Base-by-base conservation (phyloP, 2,113 vertebrate species). In the Phylloscopus trochiloides region DNA sequence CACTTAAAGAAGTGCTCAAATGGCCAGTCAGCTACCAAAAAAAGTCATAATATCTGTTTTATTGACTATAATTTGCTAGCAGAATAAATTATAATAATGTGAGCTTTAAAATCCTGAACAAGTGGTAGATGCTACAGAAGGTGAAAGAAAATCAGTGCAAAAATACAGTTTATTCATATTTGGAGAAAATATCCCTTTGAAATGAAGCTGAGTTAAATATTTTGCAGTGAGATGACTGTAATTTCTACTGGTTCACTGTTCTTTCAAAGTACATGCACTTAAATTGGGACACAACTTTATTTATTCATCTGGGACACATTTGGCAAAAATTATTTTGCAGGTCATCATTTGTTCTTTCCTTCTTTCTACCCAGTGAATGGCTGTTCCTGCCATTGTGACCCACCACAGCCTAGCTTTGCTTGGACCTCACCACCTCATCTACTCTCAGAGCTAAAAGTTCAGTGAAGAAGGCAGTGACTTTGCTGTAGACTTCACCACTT, bases 1-100 rank as follows among this genome's bases (percentile, higher is more conserved):
- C 34, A 80, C 88, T 74, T 51, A 86, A 96, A 80, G 22, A 86
- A 82, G 94, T 82, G 6, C 62, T 96, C 75, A 96, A 95, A 96
- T 94, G 45, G 63, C 18, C 68, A 34, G 31, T 76, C 63, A 48
- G 6, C 28, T 96, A 77, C 38, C 42, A 88, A 74, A 85, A 71
- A 63, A 29, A 34, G 34, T 32, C 6, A 3, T 62, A 47, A n/a
- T 16, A 40, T 47, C 47, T 87, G 36, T 95, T 83, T 86, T 85
- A n/a, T 92, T 88, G 79, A 73, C 17, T 66, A n/a, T 83, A 86
- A 91, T 94, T 95, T 96, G 47, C 72, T 94, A 91, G 31, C 21
- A 96, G 75, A 96, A 94, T 91, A 90, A 91, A 85, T 85, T 74
- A 76, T 79, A 86, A 95, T 89, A 91, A 73, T 38, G 1, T 36